Percentiles rank a stretch among this genome's conserved stretches.
Conservation (phyloP, 2,113 vertebrate species). For the Labrus mixtus region DNA sequence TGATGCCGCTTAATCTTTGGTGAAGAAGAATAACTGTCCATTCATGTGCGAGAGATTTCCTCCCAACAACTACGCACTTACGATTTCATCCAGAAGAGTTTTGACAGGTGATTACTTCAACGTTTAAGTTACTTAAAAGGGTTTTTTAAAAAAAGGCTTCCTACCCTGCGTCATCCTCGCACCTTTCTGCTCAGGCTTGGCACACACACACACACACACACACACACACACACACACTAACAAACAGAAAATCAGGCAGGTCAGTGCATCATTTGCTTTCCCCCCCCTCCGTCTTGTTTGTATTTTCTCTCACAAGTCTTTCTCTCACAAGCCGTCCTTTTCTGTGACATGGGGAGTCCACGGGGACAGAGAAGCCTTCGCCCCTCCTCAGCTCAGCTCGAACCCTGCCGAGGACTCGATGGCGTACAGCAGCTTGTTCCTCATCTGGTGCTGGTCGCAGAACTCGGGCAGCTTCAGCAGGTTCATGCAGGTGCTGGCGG, state of each 20-base stretch:
- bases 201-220: conserved; percentile 15
- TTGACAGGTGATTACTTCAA: conserved; percentile 30
- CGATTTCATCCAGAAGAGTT: conserved; percentile 32
- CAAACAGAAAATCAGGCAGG: conserved; percentile 53
- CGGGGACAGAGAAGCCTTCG: conserved; percentile 17
- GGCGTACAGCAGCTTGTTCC: conserved; percentile 96
- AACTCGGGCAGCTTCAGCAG: conserved; percentile 98
- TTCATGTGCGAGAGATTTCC: conserved; percentile 12
- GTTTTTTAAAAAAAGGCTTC: conserved; percentile 39
- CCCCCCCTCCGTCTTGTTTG: not conserved
- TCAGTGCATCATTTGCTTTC: conserved; percentile 69
- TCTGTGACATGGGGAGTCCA: conserved; percentile 18
- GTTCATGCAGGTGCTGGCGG: conserved; percentile 99
- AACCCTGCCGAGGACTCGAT: conserved; percentile 98
- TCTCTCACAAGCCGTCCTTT: conserved; percentile 13
- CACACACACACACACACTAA: conserved; percentile 8
- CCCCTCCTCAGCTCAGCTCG: conserved; percentile 92
- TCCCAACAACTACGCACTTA: conserved; percentile 15
- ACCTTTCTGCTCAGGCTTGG: conserved; percentile 38
- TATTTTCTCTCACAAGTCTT: conserved; percentile 17
- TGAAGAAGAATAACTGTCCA: conserved; percentile 76
- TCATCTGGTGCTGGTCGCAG: conserved; percentile 92
- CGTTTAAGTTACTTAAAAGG: conserved; percentile 71
- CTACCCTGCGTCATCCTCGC: conserved; percentile 27
- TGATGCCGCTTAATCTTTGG: conserved; percentile 90